A percentile compares a stretch with the other conserved stretches of the same genome.
phyloP scores from a whole-genome alignment of 2,888 invertebrate species.

The Folsomia manolachei region DNA sequence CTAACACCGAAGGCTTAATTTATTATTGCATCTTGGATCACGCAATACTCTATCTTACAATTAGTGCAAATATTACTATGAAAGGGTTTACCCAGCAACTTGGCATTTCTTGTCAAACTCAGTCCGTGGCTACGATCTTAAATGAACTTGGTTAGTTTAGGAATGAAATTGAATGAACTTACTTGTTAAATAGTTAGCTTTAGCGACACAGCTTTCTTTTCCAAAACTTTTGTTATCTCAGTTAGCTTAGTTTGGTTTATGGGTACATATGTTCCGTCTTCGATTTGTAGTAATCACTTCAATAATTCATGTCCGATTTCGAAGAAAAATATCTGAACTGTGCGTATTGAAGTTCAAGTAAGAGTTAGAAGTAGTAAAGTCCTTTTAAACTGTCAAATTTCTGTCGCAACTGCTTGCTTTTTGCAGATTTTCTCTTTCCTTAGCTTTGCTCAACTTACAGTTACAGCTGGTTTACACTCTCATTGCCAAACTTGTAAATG shows the following conservation, averaged over 20 bases:
- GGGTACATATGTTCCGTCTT: slow-evolving; percentile 18
- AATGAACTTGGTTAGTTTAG: neutral
- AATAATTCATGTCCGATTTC: slow-evolving; percentile 24
- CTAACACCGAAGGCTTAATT: too few species aligned
- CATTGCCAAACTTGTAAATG: slow-evolving; percentile 6
- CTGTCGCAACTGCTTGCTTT: neutral
- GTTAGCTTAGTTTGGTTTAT: neutral
- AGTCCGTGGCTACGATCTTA: neutral
- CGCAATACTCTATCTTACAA: too few species aligned
- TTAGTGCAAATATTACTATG: too few species aligned
- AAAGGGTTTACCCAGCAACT: neutral
- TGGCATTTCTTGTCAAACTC: neutral
- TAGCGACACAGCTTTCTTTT: too few species aligned
- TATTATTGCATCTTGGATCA: too few species aligned
- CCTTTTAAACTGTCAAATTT: slow-evolving; percentile 10
- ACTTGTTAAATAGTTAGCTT: neutral
- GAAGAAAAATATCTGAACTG: too few species aligned
- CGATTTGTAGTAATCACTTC: slow-evolving; percentile 11
- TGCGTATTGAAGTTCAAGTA: too few species aligned
- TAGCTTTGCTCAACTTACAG: neutral
- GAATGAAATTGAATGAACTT: neutral
- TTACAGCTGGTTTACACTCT: neutral
- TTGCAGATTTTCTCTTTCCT: neutral
- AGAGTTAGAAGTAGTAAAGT: neutral
- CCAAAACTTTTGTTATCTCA: neutral